These are phyloP conservation scores for Heterocephalus glaber DNA, from an alignment of 2,113 vertebrate species.

Conservation along the genomic window DNA sequence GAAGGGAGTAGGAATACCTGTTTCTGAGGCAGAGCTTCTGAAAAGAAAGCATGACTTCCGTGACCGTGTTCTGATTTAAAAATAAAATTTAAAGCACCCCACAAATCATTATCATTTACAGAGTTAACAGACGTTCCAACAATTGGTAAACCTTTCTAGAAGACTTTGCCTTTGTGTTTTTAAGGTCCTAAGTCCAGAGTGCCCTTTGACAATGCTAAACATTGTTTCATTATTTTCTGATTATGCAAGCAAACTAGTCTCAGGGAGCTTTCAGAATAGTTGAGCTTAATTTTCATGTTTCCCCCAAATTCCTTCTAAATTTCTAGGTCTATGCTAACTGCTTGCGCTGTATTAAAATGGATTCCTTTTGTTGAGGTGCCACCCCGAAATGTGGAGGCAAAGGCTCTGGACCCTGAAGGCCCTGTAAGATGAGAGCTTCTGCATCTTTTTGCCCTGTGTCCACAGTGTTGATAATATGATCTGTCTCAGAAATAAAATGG, in stretches of 20 bases:
- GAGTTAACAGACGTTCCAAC: neutral
- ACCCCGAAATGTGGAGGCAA: neutral
- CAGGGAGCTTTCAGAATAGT: neutral
- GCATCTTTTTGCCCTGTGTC: neutral
- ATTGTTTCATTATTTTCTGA: neutral
- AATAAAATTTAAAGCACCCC: neutral
- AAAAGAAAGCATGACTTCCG: neutral
- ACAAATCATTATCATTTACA: neutral
- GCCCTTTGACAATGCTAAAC: neutral
- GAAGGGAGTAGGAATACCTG: neutral
- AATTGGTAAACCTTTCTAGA: neutral
- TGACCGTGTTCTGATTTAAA: neutral
- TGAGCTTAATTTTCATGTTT: neutral
- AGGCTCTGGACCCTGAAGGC: neutral
- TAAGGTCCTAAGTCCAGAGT: neutral
- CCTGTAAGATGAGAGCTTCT: fast-evolving
- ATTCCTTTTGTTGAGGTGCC: neutral
- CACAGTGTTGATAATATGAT: neutral
- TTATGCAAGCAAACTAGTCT: neutral
- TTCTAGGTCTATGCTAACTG: neutral
- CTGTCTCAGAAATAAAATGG: neutral
- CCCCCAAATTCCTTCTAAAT: neutral
- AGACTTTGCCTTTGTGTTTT: neutral
- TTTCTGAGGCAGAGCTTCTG: neutral
- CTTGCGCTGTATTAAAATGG: neutral